A percentile compares a stretch with the other conserved stretches of the same genome.
These are phyloP conservation scores for Euplexia lucipara DNA, from an alignment of 2,888 invertebrate genomes.

Conservation along the genomic window DNA sequence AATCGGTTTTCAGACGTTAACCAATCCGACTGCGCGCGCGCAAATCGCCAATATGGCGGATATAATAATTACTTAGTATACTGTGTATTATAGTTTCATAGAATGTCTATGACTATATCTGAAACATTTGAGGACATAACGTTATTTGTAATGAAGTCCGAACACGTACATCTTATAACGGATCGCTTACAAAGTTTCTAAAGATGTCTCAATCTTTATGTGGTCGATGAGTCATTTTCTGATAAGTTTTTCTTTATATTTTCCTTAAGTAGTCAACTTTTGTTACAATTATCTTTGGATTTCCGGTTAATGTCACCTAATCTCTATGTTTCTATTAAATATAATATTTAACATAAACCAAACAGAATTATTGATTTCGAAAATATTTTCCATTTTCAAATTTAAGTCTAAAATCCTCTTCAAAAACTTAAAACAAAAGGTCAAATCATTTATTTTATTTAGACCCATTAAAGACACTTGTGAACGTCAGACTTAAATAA, in stretches of 20 bases:
- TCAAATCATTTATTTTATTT: no score
- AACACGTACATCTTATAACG: constrained; percentile 60
- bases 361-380: background rate
- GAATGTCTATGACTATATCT: constrained; percentile 58
- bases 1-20: constrained; percentile 76
- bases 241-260: constrained; percentile 34
- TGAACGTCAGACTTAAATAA: no score
- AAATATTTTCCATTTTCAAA: no score
- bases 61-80: constrained; percentile 67
- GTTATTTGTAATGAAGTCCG: constrained; percentile 54
- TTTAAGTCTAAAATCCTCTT: no score
- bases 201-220: constrained; percentile 43
- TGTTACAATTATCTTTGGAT: constrained; percentile 16
- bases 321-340: background rate
- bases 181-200: constrained; percentile 49
- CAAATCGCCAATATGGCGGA: constrained; percentile 79
- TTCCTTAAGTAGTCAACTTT: constrained; percentile 40
- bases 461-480: no score
- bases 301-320: constrained; percentile 2
- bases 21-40: constrained; percentile 75
- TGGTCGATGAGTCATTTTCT: constrained; percentile 42
- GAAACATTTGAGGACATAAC: constrained; percentile 57
- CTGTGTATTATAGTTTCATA: constrained; percentile 58
- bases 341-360: background rate
- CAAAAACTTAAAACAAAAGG: no score